A percentile compares a stretch with the other conserved stretches of the same genome.
Conservation (phyloP, 2,113 vertebrate species). For the Lophius piscatorius region DNA sequence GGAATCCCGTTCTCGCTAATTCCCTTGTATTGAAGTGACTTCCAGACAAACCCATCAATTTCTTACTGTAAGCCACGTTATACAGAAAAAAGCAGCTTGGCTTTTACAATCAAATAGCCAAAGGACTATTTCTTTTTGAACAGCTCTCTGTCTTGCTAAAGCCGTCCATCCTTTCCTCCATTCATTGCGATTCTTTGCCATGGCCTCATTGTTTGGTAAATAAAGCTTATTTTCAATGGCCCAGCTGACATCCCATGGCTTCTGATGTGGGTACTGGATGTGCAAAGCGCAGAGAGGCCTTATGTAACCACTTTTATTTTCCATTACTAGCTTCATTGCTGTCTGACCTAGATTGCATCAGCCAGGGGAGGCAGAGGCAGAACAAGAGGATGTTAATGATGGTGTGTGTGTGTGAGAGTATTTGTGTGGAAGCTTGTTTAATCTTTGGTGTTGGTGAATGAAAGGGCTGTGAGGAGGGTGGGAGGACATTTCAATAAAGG, state of each 20-base stretch:
- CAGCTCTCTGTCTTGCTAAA: background rate
- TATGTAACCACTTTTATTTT: constrained; percentile 83
- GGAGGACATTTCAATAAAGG: constrained; percentile 56
- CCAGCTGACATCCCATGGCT: constrained; percentile 63
- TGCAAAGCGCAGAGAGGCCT: constrained; percentile 68
- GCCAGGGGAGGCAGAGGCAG: constrained; percentile 74
- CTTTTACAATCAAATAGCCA: constrained; percentile 15
- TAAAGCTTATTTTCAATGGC: constrained; percentile 67
- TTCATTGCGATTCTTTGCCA: constrained; percentile 37
- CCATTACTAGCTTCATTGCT: constrained; percentile 78
- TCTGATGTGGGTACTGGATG: constrained; percentile 69
- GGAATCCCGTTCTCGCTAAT: background rate
- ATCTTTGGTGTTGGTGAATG: constrained; percentile 38
- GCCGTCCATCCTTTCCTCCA: constrained; percentile 13
- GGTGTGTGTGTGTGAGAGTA: constrained; percentile 37
- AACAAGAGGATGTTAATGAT: constrained; percentile 70
- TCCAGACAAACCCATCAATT: constrained; percentile 4
- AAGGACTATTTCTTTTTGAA: constrained; percentile 5
- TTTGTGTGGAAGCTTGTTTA: constrained; percentile 7
- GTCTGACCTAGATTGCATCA: constrained; percentile 83
- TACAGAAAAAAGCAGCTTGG: background rate
- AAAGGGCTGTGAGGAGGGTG: constrained; percentile 21
- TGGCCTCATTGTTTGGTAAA: constrained; percentile 67
- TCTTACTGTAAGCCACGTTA: constrained; percentile 4
- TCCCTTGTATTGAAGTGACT: background rate